Percentiles rank a stretch among this genome's conserved stretches.
These are phyloP conservation scores for Riparia riparia DNA, from an alignment of 2,113 vertebrate genomes.

Conservation along the genomic window DNA sequence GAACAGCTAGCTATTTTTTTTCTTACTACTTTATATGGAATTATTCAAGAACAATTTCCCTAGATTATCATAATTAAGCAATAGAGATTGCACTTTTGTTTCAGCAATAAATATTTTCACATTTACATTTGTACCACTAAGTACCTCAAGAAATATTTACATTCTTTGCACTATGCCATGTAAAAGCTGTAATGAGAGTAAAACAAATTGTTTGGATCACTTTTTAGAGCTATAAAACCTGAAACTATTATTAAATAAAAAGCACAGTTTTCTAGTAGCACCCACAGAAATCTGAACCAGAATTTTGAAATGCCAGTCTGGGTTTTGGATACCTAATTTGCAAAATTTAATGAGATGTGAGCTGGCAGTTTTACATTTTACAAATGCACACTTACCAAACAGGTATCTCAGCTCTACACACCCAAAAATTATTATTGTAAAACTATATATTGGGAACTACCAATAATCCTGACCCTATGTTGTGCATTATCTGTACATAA, in stretches of 20 bases:
- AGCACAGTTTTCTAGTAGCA: neutral
- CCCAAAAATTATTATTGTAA: neutral
- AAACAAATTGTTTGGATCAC: neutral
- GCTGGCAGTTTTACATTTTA: neutral
- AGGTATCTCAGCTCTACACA: neutral
- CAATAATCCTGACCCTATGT: neutral
- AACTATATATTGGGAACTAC: neutral
- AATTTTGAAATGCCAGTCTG: neutral
- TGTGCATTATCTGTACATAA: neutral
- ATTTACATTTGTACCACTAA: slow-evolving; percentile 34
- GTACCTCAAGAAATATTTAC: slow-evolving; percentile 1
- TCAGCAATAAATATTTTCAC: slow-evolving; percentile 37
- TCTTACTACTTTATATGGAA: neutral
- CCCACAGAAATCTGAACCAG: neutral
- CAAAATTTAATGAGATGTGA: neutral
- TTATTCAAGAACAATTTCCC: slow-evolving; percentile 18
- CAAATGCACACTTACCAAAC: neutral
- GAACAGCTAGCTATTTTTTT: neutral
- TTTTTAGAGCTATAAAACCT: neutral
- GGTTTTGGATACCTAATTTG: neutral
- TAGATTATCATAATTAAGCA: slow-evolving; percentile 39
- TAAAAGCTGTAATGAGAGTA: neutral
- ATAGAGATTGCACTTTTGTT: slow-evolving; percentile 9
- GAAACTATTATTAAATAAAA: neutral
- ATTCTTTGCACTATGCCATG: neutral